These are phyloP conservation scores for Malurus cyaneus DNA, from an alignment of 2,113 vertebrate species.

Conservation along the genomic window DNA sequence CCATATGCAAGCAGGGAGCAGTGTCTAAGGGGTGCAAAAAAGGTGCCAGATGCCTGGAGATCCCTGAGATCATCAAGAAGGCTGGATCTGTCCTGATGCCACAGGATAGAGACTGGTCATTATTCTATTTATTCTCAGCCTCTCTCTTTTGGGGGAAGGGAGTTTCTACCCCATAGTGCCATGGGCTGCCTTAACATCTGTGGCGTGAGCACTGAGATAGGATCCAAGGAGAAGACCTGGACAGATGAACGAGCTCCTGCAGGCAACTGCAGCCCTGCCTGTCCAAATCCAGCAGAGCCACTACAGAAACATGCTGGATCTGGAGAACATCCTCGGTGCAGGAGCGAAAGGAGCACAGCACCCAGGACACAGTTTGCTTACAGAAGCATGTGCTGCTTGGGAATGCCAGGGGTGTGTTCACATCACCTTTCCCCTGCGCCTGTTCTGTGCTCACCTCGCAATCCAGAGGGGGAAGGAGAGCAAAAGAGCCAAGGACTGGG, in stretches of 20 bases:
- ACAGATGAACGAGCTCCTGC: not conserved
- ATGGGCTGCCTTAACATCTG: rapidly evolving
- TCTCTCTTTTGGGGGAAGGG: not conserved
- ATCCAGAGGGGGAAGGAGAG: not conserved
- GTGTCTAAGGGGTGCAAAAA: not conserved
- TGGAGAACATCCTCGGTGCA: not conserved
- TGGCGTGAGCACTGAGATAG: rapidly evolving
- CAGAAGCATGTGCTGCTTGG: rapidly evolving
- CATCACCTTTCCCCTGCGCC: not conserved
- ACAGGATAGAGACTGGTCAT: not conserved
- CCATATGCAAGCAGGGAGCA: rapidly evolving
- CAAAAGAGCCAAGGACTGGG: not conserved
- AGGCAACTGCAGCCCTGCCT: not conserved
- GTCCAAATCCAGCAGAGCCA: not conserved
- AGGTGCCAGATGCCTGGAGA: not conserved
- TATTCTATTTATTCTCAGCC: not conserved
- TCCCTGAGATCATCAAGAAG: not conserved
- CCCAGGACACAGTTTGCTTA: not conserved
- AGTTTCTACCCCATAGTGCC: not conserved
- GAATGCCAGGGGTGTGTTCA: not conserved
- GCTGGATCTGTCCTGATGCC: not conserved
- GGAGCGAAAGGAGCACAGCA: not conserved
- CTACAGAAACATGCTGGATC: not conserved
- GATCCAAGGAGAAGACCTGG: rapidly evolving
- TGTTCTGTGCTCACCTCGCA: not conserved